These are phyloP conservation scores for Napeogenes inachia DNA, from an alignment of 2,888 invertebrate species.

Conservation along the genomic window DNA sequence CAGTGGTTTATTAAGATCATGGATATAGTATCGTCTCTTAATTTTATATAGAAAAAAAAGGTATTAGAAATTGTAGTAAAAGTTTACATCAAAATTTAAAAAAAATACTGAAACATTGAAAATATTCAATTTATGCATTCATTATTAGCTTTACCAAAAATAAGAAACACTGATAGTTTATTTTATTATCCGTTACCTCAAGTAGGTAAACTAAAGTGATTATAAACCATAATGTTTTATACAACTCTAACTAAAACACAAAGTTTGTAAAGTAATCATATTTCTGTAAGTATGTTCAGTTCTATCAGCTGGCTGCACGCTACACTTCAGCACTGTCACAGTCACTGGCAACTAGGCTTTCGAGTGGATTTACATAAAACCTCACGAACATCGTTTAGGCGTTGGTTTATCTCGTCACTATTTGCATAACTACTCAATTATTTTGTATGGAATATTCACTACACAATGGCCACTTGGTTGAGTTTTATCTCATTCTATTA, in stretches of 20 bases:
- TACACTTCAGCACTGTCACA: constrained; percentile 6
- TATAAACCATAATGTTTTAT: background rate
- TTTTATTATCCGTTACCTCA: too few relatives aligned
- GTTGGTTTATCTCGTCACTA: constrained; percentile 66
- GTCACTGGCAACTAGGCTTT: constrained; percentile 35
- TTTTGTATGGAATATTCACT: constrained; percentile 69
- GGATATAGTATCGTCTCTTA: too few relatives aligned
- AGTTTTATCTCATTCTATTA: background rate
- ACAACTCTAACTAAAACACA: background rate
- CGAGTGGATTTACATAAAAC: constrained; percentile 66
- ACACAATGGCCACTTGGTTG: constrained; percentile 38
- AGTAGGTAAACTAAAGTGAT: background rate
- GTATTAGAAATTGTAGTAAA: too few relatives aligned
- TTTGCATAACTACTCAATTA: constrained; percentile 75
- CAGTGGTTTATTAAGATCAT: too few relatives aligned
- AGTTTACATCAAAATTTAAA: too few relatives aligned
- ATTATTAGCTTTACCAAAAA: too few relatives aligned
- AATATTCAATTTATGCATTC: too few relatives aligned
- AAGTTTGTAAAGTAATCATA: background rate
- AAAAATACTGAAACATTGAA: too few relatives aligned
- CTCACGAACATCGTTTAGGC: constrained; percentile 66
- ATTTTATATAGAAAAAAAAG: too few relatives aligned
- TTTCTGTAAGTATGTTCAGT: constrained; percentile 1
- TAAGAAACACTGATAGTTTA: too few relatives aligned
- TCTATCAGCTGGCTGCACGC: background rate